Percentiles rank a stretch among this genome's conserved stretches.
Evolutionary conservation across 2,113 vertebrate species (phyloP).

Genomic region (Tringa solitaria): DNA sequence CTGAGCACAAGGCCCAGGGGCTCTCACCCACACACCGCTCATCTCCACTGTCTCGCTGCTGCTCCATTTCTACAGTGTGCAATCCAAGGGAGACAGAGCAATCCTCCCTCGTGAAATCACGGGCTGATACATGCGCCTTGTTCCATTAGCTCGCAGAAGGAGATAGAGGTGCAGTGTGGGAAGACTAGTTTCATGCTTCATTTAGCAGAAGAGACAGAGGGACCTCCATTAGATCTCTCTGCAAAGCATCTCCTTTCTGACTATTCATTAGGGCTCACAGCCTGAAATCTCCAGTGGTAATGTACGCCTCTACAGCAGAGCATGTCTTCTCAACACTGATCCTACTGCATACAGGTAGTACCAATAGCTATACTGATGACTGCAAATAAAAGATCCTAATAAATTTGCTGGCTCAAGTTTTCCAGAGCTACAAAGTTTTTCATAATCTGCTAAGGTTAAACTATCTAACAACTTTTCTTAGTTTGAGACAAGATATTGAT

Average conservation of each 20-base stretch:
- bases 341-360: not conserved
- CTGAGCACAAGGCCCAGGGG: not conserved
- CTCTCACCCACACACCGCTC: not conserved
- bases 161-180: not conserved
- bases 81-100: not conserved
- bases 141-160: not conserved
- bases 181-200: conserved; percentile 27
- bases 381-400: not conserved
- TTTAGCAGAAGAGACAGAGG: conserved; percentile 50
- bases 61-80: not conserved
- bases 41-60: not conserved
- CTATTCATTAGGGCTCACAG: not conserved
- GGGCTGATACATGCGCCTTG: not conserved
- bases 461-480: not conserved
- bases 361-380: not conserved
- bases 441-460: not conserved
- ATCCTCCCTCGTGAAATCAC: not conserved
- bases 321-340: not conserved
- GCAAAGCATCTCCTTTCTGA: not conserved
- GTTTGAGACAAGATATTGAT: not conserved
- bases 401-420: not conserved
- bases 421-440: not conserved
- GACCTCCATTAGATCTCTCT: conserved; percentile 32
- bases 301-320: not conserved
- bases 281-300: not conserved